Evolutionary conservation across 2,888 invertebrate genomes (phyloP).

Genomic region (Carterocephalus palaemon): DNA sequence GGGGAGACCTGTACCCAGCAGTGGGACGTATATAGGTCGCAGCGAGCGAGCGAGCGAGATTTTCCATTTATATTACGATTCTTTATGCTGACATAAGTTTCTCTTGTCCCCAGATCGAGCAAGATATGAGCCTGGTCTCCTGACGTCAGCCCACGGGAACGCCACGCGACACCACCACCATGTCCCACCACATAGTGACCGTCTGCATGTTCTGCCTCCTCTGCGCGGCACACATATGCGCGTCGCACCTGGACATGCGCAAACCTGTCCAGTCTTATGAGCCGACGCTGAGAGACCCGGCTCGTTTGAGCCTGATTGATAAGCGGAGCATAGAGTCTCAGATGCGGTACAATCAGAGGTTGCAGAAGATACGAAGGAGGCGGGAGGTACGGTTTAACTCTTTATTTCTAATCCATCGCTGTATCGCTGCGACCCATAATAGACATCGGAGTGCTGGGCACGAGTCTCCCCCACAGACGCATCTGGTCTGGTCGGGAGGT

Average conservation of each 20-base stretch:
- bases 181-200: conserved; percentile 82
- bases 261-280: conserved; percentile 44
- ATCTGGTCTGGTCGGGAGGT: too few relatives aligned
- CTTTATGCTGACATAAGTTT: too few relatives aligned
- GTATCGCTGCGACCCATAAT: too few relatives aligned
- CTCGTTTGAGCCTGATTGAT: conserved; percentile 39
- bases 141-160: conserved; percentile 24
- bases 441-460: too few relatives aligned
- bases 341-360: conserved; percentile 50
- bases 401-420: too few relatives aligned
- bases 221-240: conserved; percentile 88
- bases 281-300: conserved; percentile 37
- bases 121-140: conserved; percentile 29
- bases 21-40: too few relatives aligned
- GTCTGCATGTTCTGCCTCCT: conserved; percentile 91
- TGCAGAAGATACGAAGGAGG: conserved; percentile 46
- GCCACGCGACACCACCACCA: conserved; percentile 32
- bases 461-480: too few relatives aligned
- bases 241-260: conserved; percentile 80
- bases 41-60: too few relatives aligned
- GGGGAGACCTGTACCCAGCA: too few relatives aligned
- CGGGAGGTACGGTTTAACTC: too few relatives aligned
- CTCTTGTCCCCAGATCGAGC: conserved; percentile 32
- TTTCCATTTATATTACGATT: too few relatives aligned
- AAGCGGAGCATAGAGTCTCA: conserved; percentile 43